A percentile compares a stretch with the other conserved stretches of the same genome.
phyloP scores from a whole-genome alignment of 1,140 invertebrate genomes.

The Sarcophaga bullata region DNA sequence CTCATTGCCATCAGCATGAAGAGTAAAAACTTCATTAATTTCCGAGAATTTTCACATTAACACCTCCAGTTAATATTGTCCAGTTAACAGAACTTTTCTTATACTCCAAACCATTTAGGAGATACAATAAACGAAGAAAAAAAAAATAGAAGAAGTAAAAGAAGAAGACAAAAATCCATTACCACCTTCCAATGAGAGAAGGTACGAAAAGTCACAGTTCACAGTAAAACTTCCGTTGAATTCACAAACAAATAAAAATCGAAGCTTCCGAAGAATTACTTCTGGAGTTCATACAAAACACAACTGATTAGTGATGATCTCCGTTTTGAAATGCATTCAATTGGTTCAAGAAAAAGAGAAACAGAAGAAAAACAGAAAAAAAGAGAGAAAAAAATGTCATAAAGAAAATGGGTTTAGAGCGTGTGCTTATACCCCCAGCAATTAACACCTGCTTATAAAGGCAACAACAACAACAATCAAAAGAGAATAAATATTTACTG shows the following conservation, averaged over 20 bases:
- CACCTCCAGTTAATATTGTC: neutral
- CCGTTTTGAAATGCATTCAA: neutral
- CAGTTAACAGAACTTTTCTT: too few species aligned
- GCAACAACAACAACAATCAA: neutral
- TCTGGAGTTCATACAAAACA: neutral
- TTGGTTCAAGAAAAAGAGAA: neutral
- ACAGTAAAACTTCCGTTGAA: conserved; percentile 19
- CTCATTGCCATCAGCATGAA: too few species aligned
- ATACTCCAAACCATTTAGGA: too few species aligned
- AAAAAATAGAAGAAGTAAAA: neutral
- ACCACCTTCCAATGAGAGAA: conserved; percentile 13
- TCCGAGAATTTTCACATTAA: neutral
- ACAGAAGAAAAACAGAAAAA: neutral
- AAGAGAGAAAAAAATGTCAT: too few species aligned
- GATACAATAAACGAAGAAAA: too few species aligned
- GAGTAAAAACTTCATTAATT: neutral
- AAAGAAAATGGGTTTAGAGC: neutral
- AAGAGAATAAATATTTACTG: neutral
- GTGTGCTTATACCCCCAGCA: conserved; percentile 17
- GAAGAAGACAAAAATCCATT: neutral
- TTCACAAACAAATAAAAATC: conserved; percentile 14
- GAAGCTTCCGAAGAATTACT: conserved; percentile 16
- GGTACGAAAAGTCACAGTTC: conserved; percentile 17
- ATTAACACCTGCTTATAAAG: conserved; percentile 24
- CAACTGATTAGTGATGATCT: neutral